A percentile compares a stretch with the other conserved stretches of the same genome.
Evolutionary conservation across 2,888 invertebrate species (phyloP).

Genomic region (Eumerus sabulonum): DNA sequence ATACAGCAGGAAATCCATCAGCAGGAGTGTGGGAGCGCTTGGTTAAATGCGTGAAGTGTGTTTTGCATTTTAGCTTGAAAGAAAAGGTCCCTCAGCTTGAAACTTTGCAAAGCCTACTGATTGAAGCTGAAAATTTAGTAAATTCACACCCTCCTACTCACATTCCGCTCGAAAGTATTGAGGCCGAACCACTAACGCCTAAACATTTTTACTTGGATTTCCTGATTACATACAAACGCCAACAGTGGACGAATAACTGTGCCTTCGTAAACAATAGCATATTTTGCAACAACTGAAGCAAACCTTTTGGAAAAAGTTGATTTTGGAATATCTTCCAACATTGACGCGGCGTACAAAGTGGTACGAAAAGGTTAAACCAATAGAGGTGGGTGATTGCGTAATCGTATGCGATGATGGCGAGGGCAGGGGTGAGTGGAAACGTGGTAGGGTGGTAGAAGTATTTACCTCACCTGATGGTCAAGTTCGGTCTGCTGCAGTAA

Average conservation of each 20-base stretch:
- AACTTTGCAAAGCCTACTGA: constrained; percentile 48
- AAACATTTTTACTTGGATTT: constrained; percentile 57
- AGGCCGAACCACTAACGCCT: constrained; percentile 46
- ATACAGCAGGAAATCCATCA: constrained; percentile 47
- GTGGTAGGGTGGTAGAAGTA: constrained; percentile 18
- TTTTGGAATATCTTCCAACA: constrained; percentile 32
- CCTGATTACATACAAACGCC: constrained; percentile 59
- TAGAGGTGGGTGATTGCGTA: constrained; percentile 42
- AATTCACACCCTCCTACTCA: constrained; percentile 57
- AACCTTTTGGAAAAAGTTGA: constrained; percentile 30
- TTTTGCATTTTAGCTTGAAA: constrained; percentile 56
- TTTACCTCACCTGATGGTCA: constrained; percentile 32
- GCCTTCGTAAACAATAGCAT: constrained; percentile 58
- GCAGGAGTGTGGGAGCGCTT: constrained; percentile 63
- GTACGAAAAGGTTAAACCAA: background rate
- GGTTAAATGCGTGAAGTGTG: constrained; percentile 38
- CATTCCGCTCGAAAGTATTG: constrained; percentile 14
- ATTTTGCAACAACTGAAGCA: constrained; percentile 53
- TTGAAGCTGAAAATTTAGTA: constrained; percentile 59
- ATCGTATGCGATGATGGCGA: constrained; percentile 65
- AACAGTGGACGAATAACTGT: constrained; percentile 13
- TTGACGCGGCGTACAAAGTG: constrained; percentile 36
- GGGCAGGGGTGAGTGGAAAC: constrained; percentile 65
- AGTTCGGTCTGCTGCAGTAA: constrained; percentile 35
- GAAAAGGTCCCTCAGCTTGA: constrained; percentile 49